Evolutionary conservation across 1,140 invertebrate species (phyloP).

Genomic region (Phymorhynchus buccinoides): DNA sequence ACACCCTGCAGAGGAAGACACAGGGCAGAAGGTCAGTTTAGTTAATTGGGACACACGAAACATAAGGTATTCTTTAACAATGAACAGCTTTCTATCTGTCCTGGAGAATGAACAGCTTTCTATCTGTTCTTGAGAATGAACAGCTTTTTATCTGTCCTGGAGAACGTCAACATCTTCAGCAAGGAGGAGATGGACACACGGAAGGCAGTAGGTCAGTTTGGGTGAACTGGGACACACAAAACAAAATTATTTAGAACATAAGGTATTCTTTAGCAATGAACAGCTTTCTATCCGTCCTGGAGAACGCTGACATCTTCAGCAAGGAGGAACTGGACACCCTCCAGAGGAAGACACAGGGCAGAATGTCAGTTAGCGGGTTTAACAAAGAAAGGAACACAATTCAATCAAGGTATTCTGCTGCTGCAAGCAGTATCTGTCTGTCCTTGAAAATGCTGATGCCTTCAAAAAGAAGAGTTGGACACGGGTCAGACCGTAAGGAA

Average conservation of each 20-base stretch:
- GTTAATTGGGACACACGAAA: not conserved
- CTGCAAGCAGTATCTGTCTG: constrained; percentile 88
- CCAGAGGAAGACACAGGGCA: constrained; percentile 83
- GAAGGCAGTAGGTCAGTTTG: no score
- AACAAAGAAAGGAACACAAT: no score
- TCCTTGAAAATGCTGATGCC: constrained; percentile 88
- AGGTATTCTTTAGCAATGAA: constrained; percentile 87
- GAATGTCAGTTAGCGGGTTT: no score
- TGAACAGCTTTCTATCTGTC: constrained; percentile 88
- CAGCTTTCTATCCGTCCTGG: constrained; percentile 88
- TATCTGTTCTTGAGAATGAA: no score
- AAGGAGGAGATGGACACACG: no score
- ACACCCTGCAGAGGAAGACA: constrained; percentile 83
- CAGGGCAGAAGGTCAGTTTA: constrained; percentile 78
- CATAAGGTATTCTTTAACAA: constrained; percentile 84
- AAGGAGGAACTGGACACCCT: constrained; percentile 86
- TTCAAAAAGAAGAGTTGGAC: no score
- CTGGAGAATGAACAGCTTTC: constrained; percentile 89
- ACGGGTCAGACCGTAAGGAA: no score
- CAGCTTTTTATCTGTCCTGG: no score
- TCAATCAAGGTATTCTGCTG: no score
- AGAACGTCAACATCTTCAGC: no score
- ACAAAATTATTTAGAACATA: no score
- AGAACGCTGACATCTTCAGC: constrained; percentile 87
- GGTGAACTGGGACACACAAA: not conserved